Conservation (phyloP, 2,888 invertebrate species). For the Sminthurides aquaticus region DNA sequence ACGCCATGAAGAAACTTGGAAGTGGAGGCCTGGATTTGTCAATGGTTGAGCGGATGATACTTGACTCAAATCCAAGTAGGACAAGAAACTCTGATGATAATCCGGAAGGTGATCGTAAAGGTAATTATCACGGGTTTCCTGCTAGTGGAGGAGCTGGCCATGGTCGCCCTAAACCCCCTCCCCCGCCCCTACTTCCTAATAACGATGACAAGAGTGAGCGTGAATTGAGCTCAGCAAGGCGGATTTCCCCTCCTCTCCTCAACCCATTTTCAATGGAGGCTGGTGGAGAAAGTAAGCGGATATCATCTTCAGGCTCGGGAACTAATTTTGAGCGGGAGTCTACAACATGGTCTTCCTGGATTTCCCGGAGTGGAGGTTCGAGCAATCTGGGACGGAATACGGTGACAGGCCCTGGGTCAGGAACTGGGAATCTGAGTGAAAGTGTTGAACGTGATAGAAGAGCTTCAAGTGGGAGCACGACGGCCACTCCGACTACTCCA, state of each 20-base stretch:
- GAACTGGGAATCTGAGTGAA: background rate
- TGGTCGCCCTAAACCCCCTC: background rate
- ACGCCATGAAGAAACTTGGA: constrained; percentile 38
- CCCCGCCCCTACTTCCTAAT: background rate
- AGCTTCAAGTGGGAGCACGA: background rate
- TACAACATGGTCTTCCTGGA: background rate
- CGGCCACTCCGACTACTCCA: background rate
- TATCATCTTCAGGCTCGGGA: background rate
- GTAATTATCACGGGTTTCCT: constrained; percentile 3
- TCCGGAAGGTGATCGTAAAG: background rate
- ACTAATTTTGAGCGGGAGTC: background rate
- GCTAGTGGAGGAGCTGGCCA: background rate
- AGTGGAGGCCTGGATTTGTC: constrained; percentile 32
- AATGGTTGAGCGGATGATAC: constrained; percentile 36
- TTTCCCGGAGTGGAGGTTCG: background rate
- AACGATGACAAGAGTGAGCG: constrained; percentile 6
- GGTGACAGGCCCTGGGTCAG: background rate
- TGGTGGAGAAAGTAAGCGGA: background rate
- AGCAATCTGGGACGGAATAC: background rate
- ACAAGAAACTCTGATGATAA: constrained; percentile 11
- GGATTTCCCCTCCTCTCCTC: no score
- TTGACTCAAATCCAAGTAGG: constrained; percentile 28
- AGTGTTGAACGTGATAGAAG: background rate
- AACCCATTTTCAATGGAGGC: background rate
- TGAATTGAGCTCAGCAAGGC: background rate